These are phyloP conservation scores for Tragelaphus buxtoni DNA, from an alignment of 2,113 vertebrate genomes.

Conservation along the genomic window DNA sequence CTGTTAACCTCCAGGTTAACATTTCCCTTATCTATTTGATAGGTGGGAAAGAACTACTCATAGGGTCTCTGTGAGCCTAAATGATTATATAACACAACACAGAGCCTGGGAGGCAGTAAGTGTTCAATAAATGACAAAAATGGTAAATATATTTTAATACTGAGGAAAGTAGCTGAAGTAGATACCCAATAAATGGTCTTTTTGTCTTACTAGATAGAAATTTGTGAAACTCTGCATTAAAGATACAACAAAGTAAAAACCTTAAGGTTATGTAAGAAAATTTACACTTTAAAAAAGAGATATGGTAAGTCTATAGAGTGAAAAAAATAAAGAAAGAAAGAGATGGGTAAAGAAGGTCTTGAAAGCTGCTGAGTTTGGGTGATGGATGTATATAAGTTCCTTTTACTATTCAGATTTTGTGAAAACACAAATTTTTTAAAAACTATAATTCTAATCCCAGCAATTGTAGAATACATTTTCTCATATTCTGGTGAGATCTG, in stretches of 20 bases:
- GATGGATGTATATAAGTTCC: neutral
- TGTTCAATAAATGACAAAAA: neutral
- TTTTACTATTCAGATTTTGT: neutral
- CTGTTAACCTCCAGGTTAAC: neutral
- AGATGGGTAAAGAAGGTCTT: neutral
- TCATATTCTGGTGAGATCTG: neutral
- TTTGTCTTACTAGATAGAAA: neutral
- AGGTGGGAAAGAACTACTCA: neutral
- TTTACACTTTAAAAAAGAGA: neutral
- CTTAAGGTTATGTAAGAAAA: neutral
- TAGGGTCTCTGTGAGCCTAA: neutral
- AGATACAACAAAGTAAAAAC: slow-evolving; percentile 21
- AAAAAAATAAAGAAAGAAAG: neutral
- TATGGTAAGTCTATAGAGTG: neutral
- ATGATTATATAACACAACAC: neutral
- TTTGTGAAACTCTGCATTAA: slow-evolving; percentile 26
- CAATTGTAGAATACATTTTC: neutral
- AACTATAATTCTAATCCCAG: neutral
- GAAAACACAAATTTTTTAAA: neutral
- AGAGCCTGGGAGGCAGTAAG: neutral
- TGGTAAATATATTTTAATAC: neutral
- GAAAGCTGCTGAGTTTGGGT: neutral
- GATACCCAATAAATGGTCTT: neutral
- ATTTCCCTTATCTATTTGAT: slow-evolving; percentile 12
- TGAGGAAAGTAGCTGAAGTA: neutral